Evolutionary conservation across 2,113 vertebrate genomes (phyloP), one percentile per base, ranked within the genome.

Genomic region (Oncorhynchus gorbuscha): DNA sequence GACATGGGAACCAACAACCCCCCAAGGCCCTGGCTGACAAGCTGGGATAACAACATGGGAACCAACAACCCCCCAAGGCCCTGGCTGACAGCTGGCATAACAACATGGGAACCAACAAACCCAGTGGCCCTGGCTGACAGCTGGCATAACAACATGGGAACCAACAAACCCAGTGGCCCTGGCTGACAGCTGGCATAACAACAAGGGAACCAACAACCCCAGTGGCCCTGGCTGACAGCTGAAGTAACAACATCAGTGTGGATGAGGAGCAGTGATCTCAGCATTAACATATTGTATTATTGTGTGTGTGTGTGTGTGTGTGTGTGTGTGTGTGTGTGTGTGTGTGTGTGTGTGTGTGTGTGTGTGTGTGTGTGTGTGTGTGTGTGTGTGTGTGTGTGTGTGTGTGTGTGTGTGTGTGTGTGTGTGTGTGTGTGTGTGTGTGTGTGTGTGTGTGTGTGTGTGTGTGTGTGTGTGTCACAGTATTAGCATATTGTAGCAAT

Each of bases 261-360:
- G 49, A 16, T 59, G 49, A 69, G 11, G 49, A 24, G 6, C 24
- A 72, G n/a, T 59, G 64, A 73, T 62, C 39, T 75, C 16, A 79
- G 35, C 66, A 80, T 72, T 45, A 73, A 4, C 67, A 69, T 69
- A 39, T 69, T 39, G 13, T 67, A 32, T 67, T 20, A 79, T 64
- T 18, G 48, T 1, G 48, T 68, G 24, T 14, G 3, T 28, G 28
- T 28, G 30, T 30, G 11, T 79, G 66, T 74, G 35, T 72, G 39
- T 45, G 9, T 45, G 8, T 9, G n/a, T 30, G 11, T 79, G 66
- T 74, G 35, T 72, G 39, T 45, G 9, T 45, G 8, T 9, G n/a
- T 30, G 11, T 79, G 66, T 74, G 35, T 72, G 39, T 45, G 9
- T 45, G 8, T 9, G n/a, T 30, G 11, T 79, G 66, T 74, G 35